phyloP scores from a whole-genome alignment of 2,113 vertebrate genomes.

The Nerophis lumbriciformis region DNA sequence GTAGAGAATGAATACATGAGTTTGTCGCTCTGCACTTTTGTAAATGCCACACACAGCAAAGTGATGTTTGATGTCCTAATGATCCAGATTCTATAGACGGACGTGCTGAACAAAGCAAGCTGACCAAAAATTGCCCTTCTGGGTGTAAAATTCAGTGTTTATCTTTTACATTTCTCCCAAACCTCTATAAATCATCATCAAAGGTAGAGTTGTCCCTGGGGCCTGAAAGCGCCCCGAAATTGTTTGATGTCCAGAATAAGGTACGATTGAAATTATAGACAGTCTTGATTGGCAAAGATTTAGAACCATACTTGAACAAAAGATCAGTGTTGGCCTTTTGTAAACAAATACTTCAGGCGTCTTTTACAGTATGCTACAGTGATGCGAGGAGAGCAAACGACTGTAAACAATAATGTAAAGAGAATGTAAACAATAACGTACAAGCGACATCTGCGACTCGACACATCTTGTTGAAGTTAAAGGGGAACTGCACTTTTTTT shows the following conservation, averaged over 20 bases:
- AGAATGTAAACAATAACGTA: too few relatives aligned
- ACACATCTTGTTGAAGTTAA: too few relatives aligned
- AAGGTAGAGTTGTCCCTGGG: constrained; percentile 1
- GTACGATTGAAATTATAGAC: neutral
- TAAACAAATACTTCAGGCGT: too few relatives aligned
- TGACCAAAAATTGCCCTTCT: neutral
- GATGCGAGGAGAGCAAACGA: too few relatives aligned
- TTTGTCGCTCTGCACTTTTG: neutral
- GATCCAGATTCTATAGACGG: neutral
- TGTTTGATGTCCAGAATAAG: constrained; percentile 2
- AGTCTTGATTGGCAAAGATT: too few relatives aligned
- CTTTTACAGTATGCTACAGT: too few relatives aligned
- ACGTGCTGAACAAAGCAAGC: neutral
- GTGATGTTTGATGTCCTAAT: constrained; percentile 17
- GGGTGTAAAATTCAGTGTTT: neutral
- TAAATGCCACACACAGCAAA: neutral
- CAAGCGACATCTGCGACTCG: too few relatives aligned
- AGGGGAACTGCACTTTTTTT: too few relatives aligned
- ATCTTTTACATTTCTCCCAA: neutral
- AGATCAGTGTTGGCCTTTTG: too few relatives aligned
- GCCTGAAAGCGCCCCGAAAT: neutral
- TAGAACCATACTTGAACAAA: too few relatives aligned
- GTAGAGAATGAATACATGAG: neutral
- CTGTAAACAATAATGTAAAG: too few relatives aligned
- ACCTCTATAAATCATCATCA: neutral